Conservation (phyloP, 2,797 vertebrate genomes). For the Tangara arthus region DNA sequence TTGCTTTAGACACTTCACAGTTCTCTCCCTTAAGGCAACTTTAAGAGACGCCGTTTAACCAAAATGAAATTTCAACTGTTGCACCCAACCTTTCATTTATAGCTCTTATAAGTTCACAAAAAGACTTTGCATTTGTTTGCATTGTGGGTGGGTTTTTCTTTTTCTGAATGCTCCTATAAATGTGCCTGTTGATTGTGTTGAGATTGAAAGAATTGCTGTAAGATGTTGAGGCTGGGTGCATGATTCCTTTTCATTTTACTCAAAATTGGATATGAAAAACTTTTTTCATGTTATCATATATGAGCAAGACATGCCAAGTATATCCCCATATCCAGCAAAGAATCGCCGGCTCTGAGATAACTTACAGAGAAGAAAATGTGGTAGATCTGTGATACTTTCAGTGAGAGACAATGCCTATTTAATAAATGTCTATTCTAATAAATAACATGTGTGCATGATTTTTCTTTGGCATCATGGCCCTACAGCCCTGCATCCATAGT, state of each 20-base stretch:
- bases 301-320: rapidly evolving
- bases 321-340: background rate
- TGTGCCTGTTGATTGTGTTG: background rate
- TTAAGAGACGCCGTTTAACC: background rate
- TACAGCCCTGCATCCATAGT: background rate
- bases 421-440: background rate
- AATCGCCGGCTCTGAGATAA: background rate
- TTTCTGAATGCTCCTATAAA: background rate
- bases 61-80: background rate
- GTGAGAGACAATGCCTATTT: background rate
- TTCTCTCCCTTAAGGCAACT: background rate
- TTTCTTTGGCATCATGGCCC: background rate
- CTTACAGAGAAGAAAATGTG: background rate
- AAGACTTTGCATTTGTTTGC: background rate
- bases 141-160: background rate
- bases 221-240: background rate
- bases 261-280: background rate
- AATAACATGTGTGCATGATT: background rate
- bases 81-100: background rate
- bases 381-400: background rate
- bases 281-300: background rate
- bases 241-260: background rate
- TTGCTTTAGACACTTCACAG: background rate
- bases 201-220: background rate
- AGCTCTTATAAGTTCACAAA: background rate